These are phyloP conservation scores for Propithecus coquereli DNA, from an alignment of 2,113 vertebrate species.

Conservation along the genomic window DNA sequence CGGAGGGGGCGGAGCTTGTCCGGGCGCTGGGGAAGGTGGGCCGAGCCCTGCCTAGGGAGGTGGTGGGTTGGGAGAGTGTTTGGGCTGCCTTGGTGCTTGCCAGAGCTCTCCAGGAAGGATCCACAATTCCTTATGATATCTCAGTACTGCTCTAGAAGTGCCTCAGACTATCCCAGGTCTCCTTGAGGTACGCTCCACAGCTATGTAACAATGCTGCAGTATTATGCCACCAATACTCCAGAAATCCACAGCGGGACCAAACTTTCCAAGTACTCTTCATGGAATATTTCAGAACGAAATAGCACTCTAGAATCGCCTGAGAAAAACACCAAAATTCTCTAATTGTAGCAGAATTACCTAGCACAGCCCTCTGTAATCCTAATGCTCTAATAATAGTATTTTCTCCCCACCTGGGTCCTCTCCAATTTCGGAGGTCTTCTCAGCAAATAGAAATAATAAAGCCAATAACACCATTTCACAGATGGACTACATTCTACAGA, in stretches of 20 bases:
- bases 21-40: not conserved
- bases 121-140: not conserved
- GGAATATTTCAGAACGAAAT: not conserved
- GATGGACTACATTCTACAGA: not conserved
- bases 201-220: not conserved
- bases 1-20: too few species aligned
- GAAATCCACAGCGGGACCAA: not conserved
- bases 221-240: not conserved
- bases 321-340: not conserved
- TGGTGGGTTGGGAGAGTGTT: fast-evolving
- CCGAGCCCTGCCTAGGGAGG: not conserved
- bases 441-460: not conserved
- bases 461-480: not conserved
- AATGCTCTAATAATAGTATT: not conserved
- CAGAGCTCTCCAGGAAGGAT: not conserved
- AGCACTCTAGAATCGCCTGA: not conserved
- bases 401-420: not conserved
- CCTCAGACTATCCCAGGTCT: not conserved
- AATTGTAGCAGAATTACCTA: not conserved
- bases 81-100: not conserved
- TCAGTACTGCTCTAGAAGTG: not conserved
- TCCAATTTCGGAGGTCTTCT: not conserved
- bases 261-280: constrained; percentile 16
- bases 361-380: not conserved
- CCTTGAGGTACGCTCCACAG: not conserved